Percentiles rank a stretch among this genome's conserved stretches.
These are phyloP conservation scores for Ephestia elutella DNA, from an alignment of 1,140 invertebrate genomes.

Conservation along the genomic window DNA sequence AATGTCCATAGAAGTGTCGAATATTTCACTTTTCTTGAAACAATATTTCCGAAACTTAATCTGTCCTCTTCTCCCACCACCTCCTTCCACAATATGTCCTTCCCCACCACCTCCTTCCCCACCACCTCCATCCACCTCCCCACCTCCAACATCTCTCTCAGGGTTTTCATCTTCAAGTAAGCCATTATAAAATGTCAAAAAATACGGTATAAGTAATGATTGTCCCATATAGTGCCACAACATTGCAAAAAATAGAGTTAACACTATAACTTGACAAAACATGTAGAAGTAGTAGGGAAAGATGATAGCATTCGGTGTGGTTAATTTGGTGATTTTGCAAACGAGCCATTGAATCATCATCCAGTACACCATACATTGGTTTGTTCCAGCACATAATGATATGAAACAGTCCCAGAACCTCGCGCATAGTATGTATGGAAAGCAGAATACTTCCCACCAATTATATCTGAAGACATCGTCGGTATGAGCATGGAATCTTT, in stretches of 20 bases:
- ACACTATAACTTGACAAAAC: slow-evolving; percentile 52
- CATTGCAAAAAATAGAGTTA: slow-evolving; percentile 38
- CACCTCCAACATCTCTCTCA: not conserved
- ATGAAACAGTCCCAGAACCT: slow-evolving; percentile 52
- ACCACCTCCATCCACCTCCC: no score
- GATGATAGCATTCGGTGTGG: slow-evolving; percentile 49
- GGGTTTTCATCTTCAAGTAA: slow-evolving; percentile 19
- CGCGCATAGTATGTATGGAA: slow-evolving; percentile 56
- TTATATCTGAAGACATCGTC: slow-evolving; percentile 50
- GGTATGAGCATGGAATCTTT: slow-evolving; percentile 40
- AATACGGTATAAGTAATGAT: slow-evolving; percentile 44
- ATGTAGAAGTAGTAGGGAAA: slow-evolving; percentile 65
- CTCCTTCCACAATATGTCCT: no score
- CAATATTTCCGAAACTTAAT: slow-evolving; percentile 50
- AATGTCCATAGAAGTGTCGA: slow-evolving; percentile 36
- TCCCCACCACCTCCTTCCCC: no score
- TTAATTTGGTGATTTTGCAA: slow-evolving; percentile 49
- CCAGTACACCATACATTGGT: slow-evolving; percentile 60
- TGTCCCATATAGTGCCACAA: slow-evolving; percentile 50
- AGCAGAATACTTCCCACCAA: slow-evolving; percentile 63
- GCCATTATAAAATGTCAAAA: slow-evolving; percentile 34
- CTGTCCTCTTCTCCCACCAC: no score
- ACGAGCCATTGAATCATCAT: slow-evolving; percentile 58
- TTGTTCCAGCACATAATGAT: slow-evolving; percentile 49
- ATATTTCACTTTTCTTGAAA: slow-evolving; percentile 60